Evolutionary conservation across 1,140 invertebrate species (phyloP).

Genomic region (Melipona quadrifasciata): DNA sequence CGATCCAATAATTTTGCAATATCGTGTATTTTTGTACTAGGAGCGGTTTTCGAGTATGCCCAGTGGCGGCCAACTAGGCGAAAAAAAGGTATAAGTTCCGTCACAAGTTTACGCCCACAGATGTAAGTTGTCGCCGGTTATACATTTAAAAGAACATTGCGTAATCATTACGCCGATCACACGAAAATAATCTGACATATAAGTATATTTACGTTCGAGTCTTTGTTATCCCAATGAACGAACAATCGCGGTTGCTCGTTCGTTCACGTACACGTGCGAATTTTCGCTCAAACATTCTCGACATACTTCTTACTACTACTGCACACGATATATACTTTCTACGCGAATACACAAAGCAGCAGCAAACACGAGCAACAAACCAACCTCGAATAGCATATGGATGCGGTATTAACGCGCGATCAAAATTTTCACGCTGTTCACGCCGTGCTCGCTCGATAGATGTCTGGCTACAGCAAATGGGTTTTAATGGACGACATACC

Average conservation of each 20-base stretch:
- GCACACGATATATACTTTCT: slow-evolving; percentile 14
- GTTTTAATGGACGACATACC: slow-evolving; percentile 31
- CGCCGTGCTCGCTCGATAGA: neutral
- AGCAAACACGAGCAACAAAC: slow-evolving; percentile 19
- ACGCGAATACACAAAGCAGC: slow-evolving; percentile 13
- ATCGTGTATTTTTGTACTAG: slow-evolving; percentile 65
- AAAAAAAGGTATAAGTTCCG: slow-evolving; percentile 65
- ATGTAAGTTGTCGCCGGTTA: slow-evolving; percentile 46
- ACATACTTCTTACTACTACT: neutral
- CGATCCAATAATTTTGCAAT: slow-evolving; percentile 60
- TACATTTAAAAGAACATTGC: neutral
- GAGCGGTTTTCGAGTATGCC: slow-evolving; percentile 47
- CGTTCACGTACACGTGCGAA: neutral
- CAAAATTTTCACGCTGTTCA: neutral
- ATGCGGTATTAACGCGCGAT: slow-evolving; percentile 52
- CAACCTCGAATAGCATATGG: slow-evolving; percentile 59
- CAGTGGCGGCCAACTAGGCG: slow-evolving; percentile 56
- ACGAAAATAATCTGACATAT: neutral
- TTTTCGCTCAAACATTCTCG: slow-evolving; percentile 17
- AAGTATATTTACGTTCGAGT: neutral
- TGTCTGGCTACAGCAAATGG: slow-evolving; percentile 26
- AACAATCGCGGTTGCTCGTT: neutral
- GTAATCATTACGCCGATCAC: neutral
- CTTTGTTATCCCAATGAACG: neutral
- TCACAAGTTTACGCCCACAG: slow-evolving; percentile 34